Evolutionary conservation across 2,113 vertebrate species (phyloP).

Genomic region (Condylura cristata): DNA sequence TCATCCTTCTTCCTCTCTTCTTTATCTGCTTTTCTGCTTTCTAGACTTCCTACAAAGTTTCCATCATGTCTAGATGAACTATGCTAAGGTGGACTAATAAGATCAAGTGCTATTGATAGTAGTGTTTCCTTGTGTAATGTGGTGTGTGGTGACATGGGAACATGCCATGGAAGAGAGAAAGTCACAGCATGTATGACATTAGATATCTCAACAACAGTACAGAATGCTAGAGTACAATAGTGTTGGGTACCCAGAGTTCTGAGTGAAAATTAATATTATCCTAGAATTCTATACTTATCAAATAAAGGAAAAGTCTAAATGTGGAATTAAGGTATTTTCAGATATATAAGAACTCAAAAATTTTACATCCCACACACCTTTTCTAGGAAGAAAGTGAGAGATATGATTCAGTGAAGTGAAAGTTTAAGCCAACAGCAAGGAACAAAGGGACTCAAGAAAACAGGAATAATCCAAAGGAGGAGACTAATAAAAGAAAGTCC

Average conservation of each 20-base stretch:
- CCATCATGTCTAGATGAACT: neutral
- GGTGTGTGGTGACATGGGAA: neutral
- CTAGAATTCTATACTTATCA: conserved; percentile 54
- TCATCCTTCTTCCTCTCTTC: neutral
- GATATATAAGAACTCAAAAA: conserved; percentile 53
- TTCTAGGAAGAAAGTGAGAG: conserved; percentile 71
- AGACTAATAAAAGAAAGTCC: neutral
- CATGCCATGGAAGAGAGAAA: neutral
- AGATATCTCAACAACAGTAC: neutral
- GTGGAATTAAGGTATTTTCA: conserved; percentile 66
- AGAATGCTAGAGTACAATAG: neutral
- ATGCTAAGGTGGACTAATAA: neutral
- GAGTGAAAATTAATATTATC: conserved; percentile 54
- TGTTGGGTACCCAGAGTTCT: conserved; percentile 22
- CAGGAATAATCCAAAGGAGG: neutral
- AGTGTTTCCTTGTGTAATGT: neutral
- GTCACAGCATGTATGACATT: neutral
- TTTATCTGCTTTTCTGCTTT: conserved; percentile 3
- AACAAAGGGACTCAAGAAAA: conserved; percentile 29
- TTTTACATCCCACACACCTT: conserved; percentile 67
- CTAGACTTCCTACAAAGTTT: neutral
- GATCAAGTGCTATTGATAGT: neutral
- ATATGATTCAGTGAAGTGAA: conserved; percentile 72
- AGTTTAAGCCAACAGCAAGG: conserved; percentile 51
- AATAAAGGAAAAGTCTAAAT: conserved; percentile 43